A percentile compares a stretch with the other conserved stretches of the same genome.
These are phyloP conservation scores for Cherax destructor DNA, from an alignment of 1,140 invertebrate species.

Conservation along the genomic window DNA sequence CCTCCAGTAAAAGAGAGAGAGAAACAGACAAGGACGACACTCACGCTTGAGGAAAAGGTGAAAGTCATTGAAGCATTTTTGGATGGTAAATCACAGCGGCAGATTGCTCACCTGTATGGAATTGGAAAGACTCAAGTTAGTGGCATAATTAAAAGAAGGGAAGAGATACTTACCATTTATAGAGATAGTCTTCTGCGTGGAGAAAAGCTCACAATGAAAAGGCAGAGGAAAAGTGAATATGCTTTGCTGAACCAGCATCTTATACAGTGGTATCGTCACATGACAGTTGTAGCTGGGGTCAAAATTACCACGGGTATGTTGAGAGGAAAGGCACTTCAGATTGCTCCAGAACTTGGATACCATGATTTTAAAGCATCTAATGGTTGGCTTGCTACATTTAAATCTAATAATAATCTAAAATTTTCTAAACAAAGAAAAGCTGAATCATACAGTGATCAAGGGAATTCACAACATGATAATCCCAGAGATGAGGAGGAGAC, in stretches of 20 bases:
- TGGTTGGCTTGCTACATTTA: slow-evolving; percentile 71
- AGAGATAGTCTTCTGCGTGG: slow-evolving; percentile 66
- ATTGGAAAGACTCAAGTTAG: slow-evolving; percentile 71
- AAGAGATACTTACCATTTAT: slow-evolving; percentile 64
- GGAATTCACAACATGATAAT: not conserved
- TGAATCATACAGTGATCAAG: slow-evolving; percentile 9
- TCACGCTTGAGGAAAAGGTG: slow-evolving; percentile 69
- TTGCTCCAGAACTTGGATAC: slow-evolving; percentile 70
- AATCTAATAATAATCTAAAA: slow-evolving; percentile 70
- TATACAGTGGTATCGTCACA: slow-evolving; percentile 71
- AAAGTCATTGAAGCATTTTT: slow-evolving; percentile 70
- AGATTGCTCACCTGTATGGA: slow-evolving; percentile 66
- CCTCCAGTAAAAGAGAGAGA: slow-evolving; percentile 65
- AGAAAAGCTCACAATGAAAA: slow-evolving; percentile 64
- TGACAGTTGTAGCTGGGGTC: slow-evolving; percentile 60
- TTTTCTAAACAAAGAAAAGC: slow-evolving; percentile 54
- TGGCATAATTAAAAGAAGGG: slow-evolving; percentile 67
- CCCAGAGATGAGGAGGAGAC: slow-evolving; percentile 42
- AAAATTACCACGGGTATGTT: slow-evolving; percentile 71
- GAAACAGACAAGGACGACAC: slow-evolving; percentile 66
- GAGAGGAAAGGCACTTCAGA: slow-evolving; percentile 67
- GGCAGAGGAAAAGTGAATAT: slow-evolving; percentile 68
- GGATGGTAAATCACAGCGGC: slow-evolving; percentile 69
- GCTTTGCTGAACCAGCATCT: slow-evolving; percentile 69
- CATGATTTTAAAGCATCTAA: slow-evolving; percentile 72